Conservation (phyloP, 2,888 invertebrate species). For the Dynastes hyllus region DNA sequence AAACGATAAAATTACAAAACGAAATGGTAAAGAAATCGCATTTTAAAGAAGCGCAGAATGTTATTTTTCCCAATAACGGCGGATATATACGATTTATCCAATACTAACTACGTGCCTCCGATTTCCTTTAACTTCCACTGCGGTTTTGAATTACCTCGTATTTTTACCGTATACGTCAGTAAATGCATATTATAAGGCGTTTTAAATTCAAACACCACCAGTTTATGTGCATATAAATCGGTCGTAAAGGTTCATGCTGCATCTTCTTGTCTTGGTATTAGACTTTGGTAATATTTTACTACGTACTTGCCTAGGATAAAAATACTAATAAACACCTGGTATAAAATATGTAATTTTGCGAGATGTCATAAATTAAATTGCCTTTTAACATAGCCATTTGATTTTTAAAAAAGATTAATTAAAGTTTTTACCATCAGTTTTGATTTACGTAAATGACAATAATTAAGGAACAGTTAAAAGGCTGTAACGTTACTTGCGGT, state of each 20-base stretch:
- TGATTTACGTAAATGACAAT: slow-evolving; percentile 1
- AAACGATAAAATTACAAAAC: no score
- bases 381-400: background rate
- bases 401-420: slow-evolving; percentile 6
- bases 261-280: slow-evolving; percentile 17
- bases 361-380: background rate
- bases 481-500: no score
- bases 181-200: slow-evolving; percentile 43
- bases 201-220: slow-evolving; percentile 45
- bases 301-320: background rate
- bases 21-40: no score
- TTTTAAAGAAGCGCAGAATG: no score
- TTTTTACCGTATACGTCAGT: slow-evolving; percentile 21
- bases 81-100: background rate
- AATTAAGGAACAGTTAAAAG: no score
- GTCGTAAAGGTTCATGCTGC: slow-evolving; percentile 40
- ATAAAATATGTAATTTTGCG: slow-evolving; percentile 18
- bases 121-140: slow-evolving; percentile 4
- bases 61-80: no score
- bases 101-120: slow-evolving; percentile 5
- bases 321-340: slow-evolving; percentile 13
- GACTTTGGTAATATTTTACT: slow-evolving; percentile 24
- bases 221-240: slow-evolving; percentile 49
- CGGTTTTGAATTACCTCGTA: slow-evolving; percentile 32
- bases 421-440: background rate